Base-by-base conservation (phyloP, 2,113 vertebrate genomes). In the Microcebus lehilahytsara region DNA sequence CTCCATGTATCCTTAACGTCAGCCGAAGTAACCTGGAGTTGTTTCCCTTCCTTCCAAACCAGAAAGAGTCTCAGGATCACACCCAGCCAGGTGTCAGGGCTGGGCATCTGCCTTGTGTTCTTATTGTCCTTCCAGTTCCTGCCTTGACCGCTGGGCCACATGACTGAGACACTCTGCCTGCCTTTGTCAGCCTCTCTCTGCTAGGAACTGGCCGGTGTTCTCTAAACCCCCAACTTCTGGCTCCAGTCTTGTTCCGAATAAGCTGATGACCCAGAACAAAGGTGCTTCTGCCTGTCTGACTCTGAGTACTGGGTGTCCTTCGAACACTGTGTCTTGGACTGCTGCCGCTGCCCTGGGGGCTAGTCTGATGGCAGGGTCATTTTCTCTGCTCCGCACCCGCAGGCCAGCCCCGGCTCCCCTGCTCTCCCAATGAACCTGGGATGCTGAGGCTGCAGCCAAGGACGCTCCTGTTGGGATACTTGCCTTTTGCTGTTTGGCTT, bases 241-340 rank as follows among this genome's bases (percentile, higher is more conserved):
- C 96, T 79, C 17, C 8, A 20, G 22, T 87, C 67, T 94, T 69
- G 37, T 91, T 96, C 85, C 66, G 37, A 85, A 95, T 53, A 86
- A 95, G 85, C 56, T 87, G 62, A 64, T 91, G 95, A 91, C 86
- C 96, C 93, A 95, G 95, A 93, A 96, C 86, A 60, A 91, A 97
- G 83, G 83, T 95, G 78, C 95, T 96, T 93, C 89, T 1, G 6
- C 93, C 95, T 91, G 96, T 97, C 95, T 89, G 93, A 60, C 83
- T 96, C 69, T 5, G 53, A 89, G 97, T 9, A 95, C 95, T 46
- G 23, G 6, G 4, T n/a, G 96, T 97, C 83, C 95, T 89, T 67
- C 10, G 58, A 89, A 92, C 40, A 10, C 53, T 34, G 42, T 22
- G 40, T 78, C 93, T 89, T 94, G 96, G 81, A 74, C 34, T 17